Conservation (phyloP, 35 echinoderm and acorn worm species). For the Lytechinus variegatus region DNA sequence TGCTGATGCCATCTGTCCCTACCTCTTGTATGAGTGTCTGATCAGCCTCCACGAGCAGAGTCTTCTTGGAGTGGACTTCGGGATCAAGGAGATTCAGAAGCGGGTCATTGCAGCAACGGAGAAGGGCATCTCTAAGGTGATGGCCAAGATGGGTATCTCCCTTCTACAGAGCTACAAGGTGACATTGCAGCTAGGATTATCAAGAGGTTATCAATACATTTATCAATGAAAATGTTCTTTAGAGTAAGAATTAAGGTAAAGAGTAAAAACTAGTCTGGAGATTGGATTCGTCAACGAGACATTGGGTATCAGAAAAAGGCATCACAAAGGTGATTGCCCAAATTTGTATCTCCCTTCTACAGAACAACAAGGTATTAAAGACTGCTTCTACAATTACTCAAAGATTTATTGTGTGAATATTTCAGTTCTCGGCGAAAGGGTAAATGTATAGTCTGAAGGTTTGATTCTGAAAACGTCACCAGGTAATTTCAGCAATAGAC, state of each 20-base stretch:
- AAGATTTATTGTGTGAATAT: no score
- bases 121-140: no score
- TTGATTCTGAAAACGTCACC: background rate
- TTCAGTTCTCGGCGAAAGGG: no score
- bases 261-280: no score
- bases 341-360: no score
- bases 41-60: constrained; percentile 82
- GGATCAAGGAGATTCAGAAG: constrained; percentile 69
- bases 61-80: constrained; percentile 71
- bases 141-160: constrained; percentile 99
- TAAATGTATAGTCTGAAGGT: no score
- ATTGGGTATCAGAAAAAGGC: background rate
- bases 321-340: background rate
- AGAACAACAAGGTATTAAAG: constrained; percentile 63
- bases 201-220: no score
- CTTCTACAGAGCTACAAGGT: constrained; percentile 99
- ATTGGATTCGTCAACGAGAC: no score
- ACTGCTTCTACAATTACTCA: no score
- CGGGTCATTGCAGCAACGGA: constrained; percentile 47
- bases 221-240: no score
- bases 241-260: no score
- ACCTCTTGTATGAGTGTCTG: constrained; percentile 91
- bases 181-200: background rate
- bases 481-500: constrained; percentile 54
- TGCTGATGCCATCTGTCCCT: constrained; percentile 95